phyloP scores from a whole-genome alignment of 2,888 invertebrate species.

The Sarcophaga subvicina region DNA sequence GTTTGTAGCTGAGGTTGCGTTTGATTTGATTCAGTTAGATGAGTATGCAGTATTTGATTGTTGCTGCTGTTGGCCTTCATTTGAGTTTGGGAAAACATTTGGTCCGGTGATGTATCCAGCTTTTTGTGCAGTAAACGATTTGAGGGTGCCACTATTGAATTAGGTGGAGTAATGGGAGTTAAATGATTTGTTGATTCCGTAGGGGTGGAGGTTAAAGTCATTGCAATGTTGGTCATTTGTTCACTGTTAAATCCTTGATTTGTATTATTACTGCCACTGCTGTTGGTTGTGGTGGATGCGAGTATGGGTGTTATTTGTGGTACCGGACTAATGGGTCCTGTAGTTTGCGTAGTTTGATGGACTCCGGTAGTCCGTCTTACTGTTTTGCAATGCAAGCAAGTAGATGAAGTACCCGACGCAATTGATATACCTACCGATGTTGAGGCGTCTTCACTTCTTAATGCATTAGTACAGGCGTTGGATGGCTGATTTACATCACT shows the following conservation, averaged over 20 bases:
- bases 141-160: slow-evolving; percentile 25
- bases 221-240: slow-evolving; percentile 55
- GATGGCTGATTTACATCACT: slow-evolving; percentile 36
- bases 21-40: slow-evolving; percentile 48
- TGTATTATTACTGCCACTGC: slow-evolving; percentile 66
- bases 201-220: slow-evolving; percentile 52
- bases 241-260: slow-evolving; percentile 59
- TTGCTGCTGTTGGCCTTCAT: slow-evolving; percentile 42
- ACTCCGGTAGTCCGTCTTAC: slow-evolving; percentile 81
- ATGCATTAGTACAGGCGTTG: slow-evolving; percentile 35
- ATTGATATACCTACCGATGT: slow-evolving; percentile 12
- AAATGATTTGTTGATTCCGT: slow-evolving; percentile 49
- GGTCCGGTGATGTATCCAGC: slow-evolving; percentile 60
- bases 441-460: slow-evolving; percentile 47
- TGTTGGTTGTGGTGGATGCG: slow-evolving; percentile 62
- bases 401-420: slow-evolving; percentile 70
- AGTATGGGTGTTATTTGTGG: slow-evolving; percentile 73
- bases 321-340: slow-evolving; percentile 81
- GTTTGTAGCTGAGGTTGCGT: slow-evolving; percentile 10
- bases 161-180: slow-evolving; percentile 49
- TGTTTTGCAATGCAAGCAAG: slow-evolving; percentile 81
- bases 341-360: slow-evolving; percentile 82
- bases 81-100: slow-evolving; percentile 55
- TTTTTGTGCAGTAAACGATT: slow-evolving; percentile 55
- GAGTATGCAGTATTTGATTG: slow-evolving; percentile 57